Evolutionary conservation across 2,888 invertebrate species (phyloP).

Genomic region (Sepioteuthis lessoniana): DNA sequence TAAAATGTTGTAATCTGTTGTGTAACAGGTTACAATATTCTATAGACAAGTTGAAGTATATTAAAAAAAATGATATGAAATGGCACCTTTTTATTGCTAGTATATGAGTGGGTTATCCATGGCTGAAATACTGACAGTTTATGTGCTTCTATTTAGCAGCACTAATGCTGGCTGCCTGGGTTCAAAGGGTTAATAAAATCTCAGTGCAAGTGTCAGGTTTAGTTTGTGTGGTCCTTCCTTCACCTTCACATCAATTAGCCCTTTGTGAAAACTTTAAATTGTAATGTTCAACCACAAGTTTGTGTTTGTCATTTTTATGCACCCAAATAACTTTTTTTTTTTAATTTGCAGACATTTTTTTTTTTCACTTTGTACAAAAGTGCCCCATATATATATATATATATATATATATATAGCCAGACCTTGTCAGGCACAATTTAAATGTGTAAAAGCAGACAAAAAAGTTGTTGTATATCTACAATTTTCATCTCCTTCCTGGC

Average conservation of each 20-base stretch:
- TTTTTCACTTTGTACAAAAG: too few species aligned
- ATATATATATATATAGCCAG: too few species aligned
- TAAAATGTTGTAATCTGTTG: too few species aligned
- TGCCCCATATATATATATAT: background rate
- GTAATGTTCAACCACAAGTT: background rate
- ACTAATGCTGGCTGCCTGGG: too few species aligned
- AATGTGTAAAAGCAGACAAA: background rate
- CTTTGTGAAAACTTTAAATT: background rate
- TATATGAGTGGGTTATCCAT: too few species aligned
- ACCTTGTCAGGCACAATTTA: background rate
- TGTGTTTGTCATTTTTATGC: background rate
- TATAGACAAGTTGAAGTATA: too few species aligned
- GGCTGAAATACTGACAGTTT: too few species aligned
- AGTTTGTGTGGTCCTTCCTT: background rate
- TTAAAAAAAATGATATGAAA: too few species aligned
- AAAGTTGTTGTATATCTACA: background rate
- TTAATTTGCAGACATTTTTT: background rate
- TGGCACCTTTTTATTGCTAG: too few species aligned
- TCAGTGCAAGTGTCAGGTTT: background rate
- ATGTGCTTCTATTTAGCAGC: too few species aligned
- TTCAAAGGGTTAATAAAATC: too few species aligned
- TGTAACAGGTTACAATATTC: too few species aligned
- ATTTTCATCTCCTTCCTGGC: background rate
- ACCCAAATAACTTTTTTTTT: background rate
- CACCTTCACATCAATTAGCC: background rate